Conservation (phyloP, 2,888 invertebrate species). For the Lasioglossum oenotherae region DNA sequence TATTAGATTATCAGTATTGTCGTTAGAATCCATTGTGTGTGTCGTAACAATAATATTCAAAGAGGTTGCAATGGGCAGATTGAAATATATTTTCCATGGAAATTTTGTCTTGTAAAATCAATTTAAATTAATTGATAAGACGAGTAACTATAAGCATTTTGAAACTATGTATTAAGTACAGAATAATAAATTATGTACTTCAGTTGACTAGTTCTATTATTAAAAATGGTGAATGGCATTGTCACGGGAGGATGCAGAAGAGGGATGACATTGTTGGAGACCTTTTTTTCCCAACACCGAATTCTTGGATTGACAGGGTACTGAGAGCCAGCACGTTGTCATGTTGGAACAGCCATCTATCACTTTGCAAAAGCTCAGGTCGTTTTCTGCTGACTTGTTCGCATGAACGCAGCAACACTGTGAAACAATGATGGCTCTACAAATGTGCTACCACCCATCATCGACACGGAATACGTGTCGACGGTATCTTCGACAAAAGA, state of each 20-base stretch:
- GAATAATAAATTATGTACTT: neutral
- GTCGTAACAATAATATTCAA: neutral
- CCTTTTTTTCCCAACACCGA: neutral
- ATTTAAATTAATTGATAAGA: neutral
- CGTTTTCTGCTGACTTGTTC: neutral
- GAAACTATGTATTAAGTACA: neutral
- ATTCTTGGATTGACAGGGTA: neutral
- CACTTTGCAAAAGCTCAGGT: neutral
- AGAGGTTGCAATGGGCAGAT: neutral
- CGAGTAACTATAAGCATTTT: neutral
- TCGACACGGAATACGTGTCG: neutral
- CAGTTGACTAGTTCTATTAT: neutral
- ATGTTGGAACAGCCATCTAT: neutral
- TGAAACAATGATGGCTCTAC: neutral
- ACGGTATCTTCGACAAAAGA: neutral
- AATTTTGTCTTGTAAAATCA: neutral
- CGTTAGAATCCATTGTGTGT: neutral
- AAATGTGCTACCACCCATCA: neutral
- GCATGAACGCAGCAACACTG: neutral
- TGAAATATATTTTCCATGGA: neutral
- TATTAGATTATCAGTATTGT: slow-evolving; percentile 8
- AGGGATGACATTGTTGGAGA: neutral
- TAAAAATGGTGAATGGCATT: neutral
- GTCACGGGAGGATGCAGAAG: neutral
- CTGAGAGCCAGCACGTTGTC: neutral